Conservation (phyloP, 2,888 invertebrate genomes). For the Caradrina clavipalpis region DNA sequence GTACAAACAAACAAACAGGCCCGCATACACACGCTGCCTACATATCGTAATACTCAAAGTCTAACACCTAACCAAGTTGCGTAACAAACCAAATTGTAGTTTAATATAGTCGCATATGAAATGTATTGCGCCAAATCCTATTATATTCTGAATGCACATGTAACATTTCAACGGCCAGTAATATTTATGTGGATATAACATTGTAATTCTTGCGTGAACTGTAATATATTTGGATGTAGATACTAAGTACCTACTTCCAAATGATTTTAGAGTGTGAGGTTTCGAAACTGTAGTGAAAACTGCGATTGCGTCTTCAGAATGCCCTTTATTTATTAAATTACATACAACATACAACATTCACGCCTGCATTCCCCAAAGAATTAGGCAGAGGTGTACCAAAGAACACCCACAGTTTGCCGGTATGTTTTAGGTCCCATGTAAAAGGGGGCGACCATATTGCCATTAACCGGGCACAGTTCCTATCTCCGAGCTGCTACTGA, state of each 20-base stretch:
- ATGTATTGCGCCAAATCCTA: slow-evolving; percentile 22
- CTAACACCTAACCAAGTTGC: not conserved
- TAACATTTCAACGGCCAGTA: slow-evolving; percentile 40
- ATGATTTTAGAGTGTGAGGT: slow-evolving; percentile 30
- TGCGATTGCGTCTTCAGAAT: too few species aligned
- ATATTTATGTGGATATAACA: slow-evolving; percentile 35
- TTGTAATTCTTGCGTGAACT: slow-evolving; percentile 9
- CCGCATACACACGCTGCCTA: not conserved
- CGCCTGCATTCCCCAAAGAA: too few species aligned
- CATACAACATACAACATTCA: too few species aligned
- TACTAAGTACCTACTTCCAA: slow-evolving; percentile 1
- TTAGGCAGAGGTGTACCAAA: too few species aligned
- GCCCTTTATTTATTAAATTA: too few species aligned
- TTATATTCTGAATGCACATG: slow-evolving; percentile 30
- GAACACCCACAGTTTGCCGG: too few species aligned
- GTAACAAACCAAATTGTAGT: slow-evolving; percentile 14
- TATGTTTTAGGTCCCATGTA: too few species aligned
- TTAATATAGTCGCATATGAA: slow-evolving; percentile 16
- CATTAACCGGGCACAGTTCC: too few species aligned
- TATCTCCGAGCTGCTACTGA: too few species aligned
- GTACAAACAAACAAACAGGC: not conserved
- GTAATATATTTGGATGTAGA: slow-evolving; percentile 21
- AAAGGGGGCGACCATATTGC: too few species aligned
- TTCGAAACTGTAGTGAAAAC: too few species aligned
- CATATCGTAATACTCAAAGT: too few species aligned